These are phyloP conservation scores for Chaetodon trifascialis DNA, from an alignment of 2,113 vertebrate species.

Conservation along the genomic window DNA sequence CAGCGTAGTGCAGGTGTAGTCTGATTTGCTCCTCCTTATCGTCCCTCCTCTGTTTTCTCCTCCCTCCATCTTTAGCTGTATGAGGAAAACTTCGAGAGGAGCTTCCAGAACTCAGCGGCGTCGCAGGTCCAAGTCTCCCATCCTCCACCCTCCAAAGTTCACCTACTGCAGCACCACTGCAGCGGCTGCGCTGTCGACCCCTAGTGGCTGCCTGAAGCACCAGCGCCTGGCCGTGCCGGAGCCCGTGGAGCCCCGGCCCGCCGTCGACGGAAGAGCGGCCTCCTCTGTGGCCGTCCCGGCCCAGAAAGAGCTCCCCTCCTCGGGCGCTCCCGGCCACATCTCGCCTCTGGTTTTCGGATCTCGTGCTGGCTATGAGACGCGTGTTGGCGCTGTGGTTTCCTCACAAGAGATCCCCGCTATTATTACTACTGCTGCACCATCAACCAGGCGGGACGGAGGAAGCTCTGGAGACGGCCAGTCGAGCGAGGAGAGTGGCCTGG, in stretches of 20 bases:
- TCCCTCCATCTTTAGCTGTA: conserved; percentile 79
- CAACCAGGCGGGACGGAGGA: conserved; percentile 21
- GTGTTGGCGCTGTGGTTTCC: conserved; percentile 47
- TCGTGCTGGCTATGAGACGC: conserved; percentile 66
- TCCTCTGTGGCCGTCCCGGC: conserved; percentile 61
- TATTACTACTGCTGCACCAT: neutral
- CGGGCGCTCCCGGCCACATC: conserved; percentile 46
- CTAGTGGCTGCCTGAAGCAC: conserved; percentile 85
- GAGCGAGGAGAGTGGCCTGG: conserved; percentile 29
- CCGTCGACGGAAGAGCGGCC: neutral
- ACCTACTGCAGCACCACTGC: conserved; percentile 90
- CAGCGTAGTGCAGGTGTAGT: neutral
- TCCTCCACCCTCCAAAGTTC: conserved; percentile 95
- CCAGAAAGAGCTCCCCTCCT: conserved; percentile 78
- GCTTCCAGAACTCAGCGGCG: conserved; percentile 89
- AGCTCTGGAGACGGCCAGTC: conserved; percentile 2
- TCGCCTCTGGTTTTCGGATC: conserved; percentile 75
- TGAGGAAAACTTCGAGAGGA: conserved; percentile 91
- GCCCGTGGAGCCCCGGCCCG: conserved; percentile 65
- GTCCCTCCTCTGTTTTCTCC: neutral
- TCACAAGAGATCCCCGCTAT: conserved; percentile 12
- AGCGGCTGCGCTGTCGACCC: conserved; percentile 61
- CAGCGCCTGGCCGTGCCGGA: conserved; percentile 85
- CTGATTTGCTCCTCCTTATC: neutral
- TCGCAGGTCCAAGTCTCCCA: conserved; percentile 94